Evolutionary conservation across 2,113 vertebrate species (phyloP).

Genomic region (Megaceryle torquata): DNA sequence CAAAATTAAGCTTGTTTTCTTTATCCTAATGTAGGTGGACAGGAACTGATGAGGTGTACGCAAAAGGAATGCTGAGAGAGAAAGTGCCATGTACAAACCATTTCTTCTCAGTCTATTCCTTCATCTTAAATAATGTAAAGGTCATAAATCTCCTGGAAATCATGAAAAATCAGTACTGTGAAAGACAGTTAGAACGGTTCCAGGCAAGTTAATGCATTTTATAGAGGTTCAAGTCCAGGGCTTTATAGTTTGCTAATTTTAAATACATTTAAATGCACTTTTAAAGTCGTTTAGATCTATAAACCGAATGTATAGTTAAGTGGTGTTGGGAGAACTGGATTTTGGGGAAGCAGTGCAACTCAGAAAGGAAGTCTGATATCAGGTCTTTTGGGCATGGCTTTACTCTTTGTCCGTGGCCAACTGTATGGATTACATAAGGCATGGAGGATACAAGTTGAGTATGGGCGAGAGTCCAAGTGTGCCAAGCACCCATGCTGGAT

Average conservation of each 20-base stretch:
- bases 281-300: neutral
- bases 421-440: neutral
- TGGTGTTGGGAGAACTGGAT: neutral
- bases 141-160: neutral
- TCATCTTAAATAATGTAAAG: neutral
- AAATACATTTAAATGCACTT: neutral
- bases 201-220: neutral
- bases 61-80: neutral
- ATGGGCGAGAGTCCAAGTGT: neutral
- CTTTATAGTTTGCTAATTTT: neutral
- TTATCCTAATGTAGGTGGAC: neutral
- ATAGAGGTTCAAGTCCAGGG: neutral
- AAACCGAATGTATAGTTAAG: neutral
- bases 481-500: neutral
- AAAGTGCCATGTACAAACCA: neutral
- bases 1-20: slow-evolving; percentile 2
- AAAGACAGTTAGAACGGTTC: neutral
- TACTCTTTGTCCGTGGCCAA: neutral
- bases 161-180: neutral
- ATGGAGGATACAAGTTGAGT: neutral
- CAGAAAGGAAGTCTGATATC: neutral
- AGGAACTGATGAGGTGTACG: neutral
- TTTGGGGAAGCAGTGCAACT: neutral
- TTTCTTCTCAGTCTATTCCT: neutral
- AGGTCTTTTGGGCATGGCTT: neutral